Evolutionary conservation across 2,113 vertebrate genomes (phyloP), one percentile per base, ranked within the genome.

Genomic region (Gallinago jamesoni): DNA sequence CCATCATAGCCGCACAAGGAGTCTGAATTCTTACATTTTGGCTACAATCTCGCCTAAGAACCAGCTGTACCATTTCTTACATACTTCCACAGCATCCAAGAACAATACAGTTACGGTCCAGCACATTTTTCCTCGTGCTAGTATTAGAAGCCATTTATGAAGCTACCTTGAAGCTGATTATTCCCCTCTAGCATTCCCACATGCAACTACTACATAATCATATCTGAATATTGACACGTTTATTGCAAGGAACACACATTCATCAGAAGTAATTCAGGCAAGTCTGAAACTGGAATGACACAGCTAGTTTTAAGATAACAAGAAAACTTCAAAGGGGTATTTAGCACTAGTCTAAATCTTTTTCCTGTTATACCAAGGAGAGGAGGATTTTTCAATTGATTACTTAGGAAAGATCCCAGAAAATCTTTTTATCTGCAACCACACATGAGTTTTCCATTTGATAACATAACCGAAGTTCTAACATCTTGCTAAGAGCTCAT

Each of bases 21-120:
- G 31, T 69, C 89, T 62, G 69, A 94, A 75, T 92, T 89, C 73
- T 83, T 43, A 12, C 31, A 14, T 39, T 91, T 82, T 70, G 66
- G 81, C 94, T 93, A 62, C 47, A 39, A 17, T 30, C 57, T 92
- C 1, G 0, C 55, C 89, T 74, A 89, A 59, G 89, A 93, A 76
- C 35, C 70, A 87, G 74, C 90, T 59, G 74, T 92, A 77, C 69
- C 87, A 83, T 73, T 84, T 82, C 79, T 50, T 55, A 25, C 76
- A 92, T 86, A 59, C 8, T 57, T 92, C 39, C 37, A 33, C 69
- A 55, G 41, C 80, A 89, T 41, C 66, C 77, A 83, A 70, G 50
- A 82, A 67, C 48, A 80, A 55, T n/a, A 27, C 14, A 56, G 35
- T 81, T 53, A 84, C 33, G 5, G 4, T 37, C 53, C 80, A 92